These are phyloP conservation scores for Danio jaintianensis DNA, from an alignment of 2,797 vertebrate species.

Conservation along the genomic window DNA sequence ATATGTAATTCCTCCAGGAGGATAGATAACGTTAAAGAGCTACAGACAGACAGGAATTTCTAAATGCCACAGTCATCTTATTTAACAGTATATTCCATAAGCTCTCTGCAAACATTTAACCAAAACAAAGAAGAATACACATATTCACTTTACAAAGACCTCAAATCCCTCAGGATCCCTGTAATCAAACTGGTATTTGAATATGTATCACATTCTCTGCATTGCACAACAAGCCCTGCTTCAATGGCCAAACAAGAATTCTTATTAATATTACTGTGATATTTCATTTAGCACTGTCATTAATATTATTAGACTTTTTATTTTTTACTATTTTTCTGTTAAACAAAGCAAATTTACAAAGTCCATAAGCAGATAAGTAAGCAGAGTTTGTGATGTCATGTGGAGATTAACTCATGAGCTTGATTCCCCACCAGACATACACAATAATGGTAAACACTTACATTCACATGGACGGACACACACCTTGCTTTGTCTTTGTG, in stretches of 20 bases:
- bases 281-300: not conserved
- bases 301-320: not conserved
- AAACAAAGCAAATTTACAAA: not conserved
- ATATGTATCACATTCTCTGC: not conserved
- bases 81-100: not conserved
- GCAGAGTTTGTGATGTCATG: not conserved
- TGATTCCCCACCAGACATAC: not conserved
- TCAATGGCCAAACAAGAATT: not conserved
- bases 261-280: not conserved
- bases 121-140: conserved; percentile 10
- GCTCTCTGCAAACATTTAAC: not conserved
- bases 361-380: not conserved
- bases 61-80: not conserved
- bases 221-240: not conserved
- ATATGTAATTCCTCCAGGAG: too few relatives aligned
- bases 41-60: not conserved
- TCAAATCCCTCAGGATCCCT: not conserved
- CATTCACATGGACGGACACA: not conserved
- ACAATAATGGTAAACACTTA: not conserved
- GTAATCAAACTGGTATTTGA: not conserved
- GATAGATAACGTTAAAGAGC: too few relatives aligned
- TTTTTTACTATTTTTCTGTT: too few relatives aligned
- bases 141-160: not conserved
- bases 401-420: not conserved
- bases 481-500: too few relatives aligned